Conservation (phyloP, 2,888 invertebrate species). For the Harpagoxenus sublaevis region DNA sequence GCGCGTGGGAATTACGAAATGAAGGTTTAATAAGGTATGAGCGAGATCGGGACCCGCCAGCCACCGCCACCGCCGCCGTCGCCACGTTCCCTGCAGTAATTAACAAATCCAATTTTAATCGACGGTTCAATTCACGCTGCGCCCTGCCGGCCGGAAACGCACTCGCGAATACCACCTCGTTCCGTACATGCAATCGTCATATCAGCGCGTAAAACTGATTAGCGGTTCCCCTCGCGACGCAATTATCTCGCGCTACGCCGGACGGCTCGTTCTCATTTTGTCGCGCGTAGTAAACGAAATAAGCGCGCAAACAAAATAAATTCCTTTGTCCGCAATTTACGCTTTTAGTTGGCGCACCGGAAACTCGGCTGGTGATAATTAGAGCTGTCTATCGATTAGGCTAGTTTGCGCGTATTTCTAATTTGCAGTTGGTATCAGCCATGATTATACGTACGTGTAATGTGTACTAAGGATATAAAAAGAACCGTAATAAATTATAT, state of each 20-base stretch:
- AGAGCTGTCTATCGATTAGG: constrained; percentile 27
- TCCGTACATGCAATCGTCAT: constrained; percentile 73
- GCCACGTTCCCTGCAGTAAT: constrained; percentile 79
- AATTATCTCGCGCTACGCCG: constrained; percentile 73
- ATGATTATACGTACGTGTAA: not conserved
- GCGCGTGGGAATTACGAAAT: constrained; percentile 81
- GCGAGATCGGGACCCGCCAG: constrained; percentile 66
- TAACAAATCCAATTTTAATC: constrained; percentile 85
- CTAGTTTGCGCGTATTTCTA: constrained; percentile 16
- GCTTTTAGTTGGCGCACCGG: constrained; percentile 12
- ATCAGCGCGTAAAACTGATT: constrained; percentile 78
- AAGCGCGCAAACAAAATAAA: constrained; percentile 47
- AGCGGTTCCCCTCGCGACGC: constrained; percentile 72
- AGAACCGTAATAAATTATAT: not conserved
- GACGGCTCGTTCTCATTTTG: constrained; percentile 41
- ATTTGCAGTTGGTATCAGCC: not conserved
- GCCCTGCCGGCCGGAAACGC: constrained; percentile 49
- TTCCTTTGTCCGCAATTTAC: constrained; percentile 53
- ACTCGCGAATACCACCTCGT: constrained; percentile 40
- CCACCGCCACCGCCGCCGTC: constrained; percentile 47
- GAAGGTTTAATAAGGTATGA: constrained; percentile 83
- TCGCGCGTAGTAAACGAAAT: constrained; percentile 37
- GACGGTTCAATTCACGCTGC: constrained; percentile 77
- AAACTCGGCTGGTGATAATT: constrained; percentile 21
- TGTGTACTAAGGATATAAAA: not conserved